A percentile compares a stretch with the other conserved stretches of the same genome.
phyloP scores from a whole-genome alignment of 2,888 invertebrate genomes.

The Pterobdella sp. region DNA sequence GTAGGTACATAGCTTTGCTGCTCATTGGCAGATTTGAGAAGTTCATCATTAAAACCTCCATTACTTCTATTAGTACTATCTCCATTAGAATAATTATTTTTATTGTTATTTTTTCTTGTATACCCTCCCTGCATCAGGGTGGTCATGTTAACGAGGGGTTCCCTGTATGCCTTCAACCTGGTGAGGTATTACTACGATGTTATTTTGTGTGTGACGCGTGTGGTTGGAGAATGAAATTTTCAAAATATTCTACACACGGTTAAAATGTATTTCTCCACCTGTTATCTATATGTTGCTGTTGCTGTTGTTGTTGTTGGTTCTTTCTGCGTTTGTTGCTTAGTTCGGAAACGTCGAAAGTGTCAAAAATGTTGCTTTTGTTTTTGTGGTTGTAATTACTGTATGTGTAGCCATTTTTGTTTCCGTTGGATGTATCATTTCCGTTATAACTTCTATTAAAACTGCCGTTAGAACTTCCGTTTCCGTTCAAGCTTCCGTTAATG shows the following conservation, averaged over 20 bases:
- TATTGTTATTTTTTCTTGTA: not conserved
- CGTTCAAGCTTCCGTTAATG: too few relatives aligned
- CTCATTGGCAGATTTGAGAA: too few relatives aligned
- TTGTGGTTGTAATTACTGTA: constrained; percentile 6
- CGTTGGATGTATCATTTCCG: too few relatives aligned
- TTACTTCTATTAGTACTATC: not conserved
- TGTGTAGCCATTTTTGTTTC: not conserved
- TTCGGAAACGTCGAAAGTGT: not conserved
- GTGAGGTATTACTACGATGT: not conserved
- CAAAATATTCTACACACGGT: too few relatives aligned
- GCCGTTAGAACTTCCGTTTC: too few relatives aligned
- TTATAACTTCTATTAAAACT: too few relatives aligned
- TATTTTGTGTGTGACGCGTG: too few relatives aligned
- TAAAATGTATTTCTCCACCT: too few relatives aligned
- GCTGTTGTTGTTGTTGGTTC: not conserved
- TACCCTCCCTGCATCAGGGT: not conserved
- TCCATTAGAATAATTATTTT: not conserved
- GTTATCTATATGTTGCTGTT: not conserved
- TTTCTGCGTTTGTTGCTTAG: too few relatives aligned
- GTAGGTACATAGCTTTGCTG: not conserved
- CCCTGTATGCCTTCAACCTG: not conserved
- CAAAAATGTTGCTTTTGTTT: constrained; percentile 10
- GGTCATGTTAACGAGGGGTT: constrained; percentile 2
- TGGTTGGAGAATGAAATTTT: too few relatives aligned
- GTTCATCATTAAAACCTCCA: too few relatives aligned